phyloP scores from a whole-genome alignment of 2,888 invertebrate species.

The Mystacides longicornis region DNA sequence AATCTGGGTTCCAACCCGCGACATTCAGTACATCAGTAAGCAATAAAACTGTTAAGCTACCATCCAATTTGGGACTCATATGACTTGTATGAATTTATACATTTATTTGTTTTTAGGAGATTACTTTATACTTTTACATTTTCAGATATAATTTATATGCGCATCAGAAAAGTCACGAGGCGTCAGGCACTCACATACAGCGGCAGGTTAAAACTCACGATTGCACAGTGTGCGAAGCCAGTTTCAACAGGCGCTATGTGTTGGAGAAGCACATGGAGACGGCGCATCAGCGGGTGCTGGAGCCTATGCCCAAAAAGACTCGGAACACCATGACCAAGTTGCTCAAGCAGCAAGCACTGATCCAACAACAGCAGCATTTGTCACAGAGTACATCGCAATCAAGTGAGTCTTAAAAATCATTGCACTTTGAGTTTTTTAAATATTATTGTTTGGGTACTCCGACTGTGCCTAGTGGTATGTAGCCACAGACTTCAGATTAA shows the following conservation, averaged over 20 bases:
- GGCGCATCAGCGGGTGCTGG: conserved; percentile 42
- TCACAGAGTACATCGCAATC: not conserved
- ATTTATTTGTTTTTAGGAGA: too few species aligned
- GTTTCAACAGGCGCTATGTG: conserved; percentile 42
- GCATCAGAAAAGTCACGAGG: conserved; percentile 41
- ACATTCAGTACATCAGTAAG: not conserved
- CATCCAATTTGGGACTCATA: not conserved
- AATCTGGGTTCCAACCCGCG: too few species aligned
- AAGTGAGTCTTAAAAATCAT: not conserved
- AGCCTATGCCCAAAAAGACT: conserved; percentile 43
- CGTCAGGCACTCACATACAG: conserved; percentile 25
- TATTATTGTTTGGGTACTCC: too few species aligned
- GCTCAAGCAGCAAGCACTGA: conserved; percentile 39
- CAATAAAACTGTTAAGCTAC: not conserved
- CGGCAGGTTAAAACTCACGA: conserved; percentile 31
- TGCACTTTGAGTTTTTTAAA: too few species aligned
- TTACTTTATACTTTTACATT: too few species aligned
- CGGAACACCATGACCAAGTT: conserved; percentile 49
- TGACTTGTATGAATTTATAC: not conserved
- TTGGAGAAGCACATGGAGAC: conserved; percentile 42
- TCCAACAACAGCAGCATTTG: not conserved
- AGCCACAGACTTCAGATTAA: too few species aligned
- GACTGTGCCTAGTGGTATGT: too few species aligned
- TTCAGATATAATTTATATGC: conserved; percentile 43
- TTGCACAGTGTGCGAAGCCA: conserved; percentile 42